These are phyloP conservation scores for Holothuria scabra DNA, from an alignment of 53 echinoderm and acorn worm genomes.

Conservation along the genomic window DNA sequence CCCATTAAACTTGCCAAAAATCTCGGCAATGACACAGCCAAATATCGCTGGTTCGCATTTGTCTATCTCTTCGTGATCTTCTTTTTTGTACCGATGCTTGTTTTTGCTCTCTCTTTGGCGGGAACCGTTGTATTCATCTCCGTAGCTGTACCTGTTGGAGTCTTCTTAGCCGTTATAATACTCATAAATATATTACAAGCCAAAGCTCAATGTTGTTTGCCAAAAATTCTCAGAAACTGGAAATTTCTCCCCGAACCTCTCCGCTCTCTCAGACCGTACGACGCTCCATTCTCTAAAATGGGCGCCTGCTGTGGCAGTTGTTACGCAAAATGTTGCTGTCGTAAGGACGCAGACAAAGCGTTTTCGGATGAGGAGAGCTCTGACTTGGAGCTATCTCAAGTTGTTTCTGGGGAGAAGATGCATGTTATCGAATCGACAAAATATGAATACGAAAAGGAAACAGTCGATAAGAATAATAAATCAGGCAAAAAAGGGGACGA, in stretches of 20 bases:
- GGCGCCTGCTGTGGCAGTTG: constrained; percentile 33
- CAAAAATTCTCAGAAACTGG: constrained; percentile 76
- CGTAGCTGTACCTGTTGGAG: constrained; percentile 68
- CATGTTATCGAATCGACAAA: too few relatives aligned
- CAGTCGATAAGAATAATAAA: too few relatives aligned
- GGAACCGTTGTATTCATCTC: constrained; percentile 70
- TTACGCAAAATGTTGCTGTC: constrained; percentile 41
- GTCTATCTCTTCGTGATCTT: constrained; percentile 84
- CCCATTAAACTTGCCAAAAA: constrained; percentile 85
- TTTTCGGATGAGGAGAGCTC: too few relatives aligned
- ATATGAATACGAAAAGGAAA: too few relatives aligned
- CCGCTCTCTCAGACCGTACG: constrained; percentile 81
- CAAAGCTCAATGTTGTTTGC: constrained; percentile 71
- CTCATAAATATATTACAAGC: constrained; percentile 79
- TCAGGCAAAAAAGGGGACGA: neutral
- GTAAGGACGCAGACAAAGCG: neutral
- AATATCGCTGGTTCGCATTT: constrained; percentile 94
- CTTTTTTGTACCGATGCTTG: constrained; percentile 75
- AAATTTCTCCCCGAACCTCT: constrained; percentile 74
- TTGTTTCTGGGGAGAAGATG: too few relatives aligned
- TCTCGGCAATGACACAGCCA: constrained; percentile 94
- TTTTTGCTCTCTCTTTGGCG: constrained; percentile 87
- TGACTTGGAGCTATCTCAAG: too few relatives aligned
- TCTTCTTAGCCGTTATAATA: constrained; percentile 51
- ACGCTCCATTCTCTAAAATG: constrained; percentile 50